Conservation (phyloP, 1,140 invertebrate genomes). For the Leptinotarsa undecemlineata region DNA sequence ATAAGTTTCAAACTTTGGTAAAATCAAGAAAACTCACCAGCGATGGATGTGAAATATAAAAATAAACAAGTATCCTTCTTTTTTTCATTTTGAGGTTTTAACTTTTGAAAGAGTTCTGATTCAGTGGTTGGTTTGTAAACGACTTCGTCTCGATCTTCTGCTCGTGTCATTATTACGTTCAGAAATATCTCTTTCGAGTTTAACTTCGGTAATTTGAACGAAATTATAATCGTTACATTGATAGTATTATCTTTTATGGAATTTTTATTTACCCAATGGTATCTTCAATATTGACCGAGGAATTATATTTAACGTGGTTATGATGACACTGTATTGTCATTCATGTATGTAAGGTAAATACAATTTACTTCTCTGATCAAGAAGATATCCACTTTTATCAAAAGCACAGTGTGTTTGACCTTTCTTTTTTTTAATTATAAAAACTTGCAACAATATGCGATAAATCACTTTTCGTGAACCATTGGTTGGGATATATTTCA, state of each 20-base stretch:
- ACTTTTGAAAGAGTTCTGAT: not conserved
- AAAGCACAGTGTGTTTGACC: too few relatives aligned
- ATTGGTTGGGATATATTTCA: too few relatives aligned
- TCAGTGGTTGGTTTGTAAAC: not conserved
- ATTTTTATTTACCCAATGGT: not conserved
- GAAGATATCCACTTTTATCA: too few relatives aligned
- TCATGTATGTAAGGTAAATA: too few relatives aligned
- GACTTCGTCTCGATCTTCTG: not conserved
- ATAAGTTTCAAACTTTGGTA: too few relatives aligned
- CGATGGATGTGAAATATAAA: constrained; percentile 1
- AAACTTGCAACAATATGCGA: too few relatives aligned
- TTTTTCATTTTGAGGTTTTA: not conserved
- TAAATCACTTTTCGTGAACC: too few relatives aligned
- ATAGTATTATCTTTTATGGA: not conserved
- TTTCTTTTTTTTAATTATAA: too few relatives aligned
- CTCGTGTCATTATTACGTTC: not conserved
- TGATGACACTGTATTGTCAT: too few relatives aligned
- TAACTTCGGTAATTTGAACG: not conserved
- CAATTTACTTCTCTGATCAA: too few relatives aligned
- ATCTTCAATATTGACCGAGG: not conserved
- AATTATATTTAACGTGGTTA: too few relatives aligned
- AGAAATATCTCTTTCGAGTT: not conserved
- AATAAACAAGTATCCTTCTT: not conserved
- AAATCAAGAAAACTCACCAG: not conserved
- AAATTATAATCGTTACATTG: not conserved